Evolutionary conservation across 2,888 invertebrate species (phyloP), one percentile per base, ranked within the genome.

Genomic region (Oscheius myriophilus): DNA sequence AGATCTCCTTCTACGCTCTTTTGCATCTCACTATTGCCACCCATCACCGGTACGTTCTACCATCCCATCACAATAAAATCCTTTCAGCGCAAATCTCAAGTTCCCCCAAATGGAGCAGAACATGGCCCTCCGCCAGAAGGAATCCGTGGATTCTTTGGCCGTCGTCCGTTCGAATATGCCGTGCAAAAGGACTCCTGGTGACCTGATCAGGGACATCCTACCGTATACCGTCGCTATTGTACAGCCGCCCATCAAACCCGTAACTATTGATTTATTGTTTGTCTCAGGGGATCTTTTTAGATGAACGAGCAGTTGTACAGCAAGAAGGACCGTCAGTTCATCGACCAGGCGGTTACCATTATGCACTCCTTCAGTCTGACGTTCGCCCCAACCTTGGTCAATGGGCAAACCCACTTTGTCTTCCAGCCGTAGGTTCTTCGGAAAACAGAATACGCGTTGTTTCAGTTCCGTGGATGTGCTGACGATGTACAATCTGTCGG

Each of bases 401-500:
- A 73, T 43, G 67, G 68, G 42, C 73, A 77, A 54, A 55, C 75
- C 12, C 75, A 76, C 55, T 92, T 90, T 85, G 86, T 76, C 87
- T 87, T 92, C 46, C 93, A 94, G 83, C 95, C 95, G 70, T 90
- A 86, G 87, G 90, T 87, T 42, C 14, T 69, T 26, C 14, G 11
- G 6, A 25, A 11, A 14, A 12, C 14, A 21, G 46, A 16, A 25
- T 18, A 16, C 21, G 0, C 25, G 21, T 57, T 33, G 21, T 61
- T 67, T 23, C 52, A 90, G 90, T 42, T 91, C 93, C 85, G 88
- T 94, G 14, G 92, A 93, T 81, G 91, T 91, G 74, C 82, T 92
- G 0, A 90, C 90, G 0, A 81, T 87, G 68, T 91, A 90, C 79
- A 86, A 87, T 26, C 46, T 79, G 51, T 63, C 61, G 14, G 72